phyloP scores from a whole-genome alignment of 23 tunicate species.

The Styela clava region DNA sequence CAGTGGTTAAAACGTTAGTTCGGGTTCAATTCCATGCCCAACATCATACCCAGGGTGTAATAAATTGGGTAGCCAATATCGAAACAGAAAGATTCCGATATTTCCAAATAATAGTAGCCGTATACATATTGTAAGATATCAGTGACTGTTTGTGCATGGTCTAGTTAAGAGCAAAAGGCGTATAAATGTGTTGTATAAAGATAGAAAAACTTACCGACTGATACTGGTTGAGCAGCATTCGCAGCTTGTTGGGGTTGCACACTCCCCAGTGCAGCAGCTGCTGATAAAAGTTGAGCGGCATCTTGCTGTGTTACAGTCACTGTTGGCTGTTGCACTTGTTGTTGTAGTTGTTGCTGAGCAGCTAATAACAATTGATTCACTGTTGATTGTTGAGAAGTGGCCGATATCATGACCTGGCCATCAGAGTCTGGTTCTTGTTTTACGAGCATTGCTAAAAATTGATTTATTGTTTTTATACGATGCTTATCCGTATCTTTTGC shows the following conservation, averaged over 20 bases:
- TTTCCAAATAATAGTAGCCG: too few relatives aligned
- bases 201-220: conserved; percentile 15
- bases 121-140: too few relatives aligned
- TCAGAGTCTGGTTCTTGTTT: conserved; percentile 41
- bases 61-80: too few relatives aligned
- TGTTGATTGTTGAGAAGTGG: conserved; percentile 22
- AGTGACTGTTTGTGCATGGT: too few relatives aligned
- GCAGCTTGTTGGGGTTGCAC: conserved; percentile 37
- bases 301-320: conserved; percentile 2
- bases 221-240: neutral
- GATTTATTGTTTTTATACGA: too few relatives aligned
- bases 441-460: conserved; percentile 29
- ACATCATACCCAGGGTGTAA: too few relatives aligned
- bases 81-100: too few relatives aligned
- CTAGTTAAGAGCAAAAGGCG: too few relatives aligned
- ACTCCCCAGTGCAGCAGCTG: conserved; percentile 53
- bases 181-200: too few relatives aligned
- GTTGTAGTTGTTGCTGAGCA: conserved; percentile 64
- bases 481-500: too few relatives aligned
- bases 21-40: too few relatives aligned
- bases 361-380: conserved; percentile 34
- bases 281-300: conserved; percentile 58
- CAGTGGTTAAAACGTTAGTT: too few relatives aligned
- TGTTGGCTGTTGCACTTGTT: neutral
- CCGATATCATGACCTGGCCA: neutral